phyloP scores from a whole-genome alignment of 2,113 vertebrate species.

The Solenodon paradoxus region DNA sequence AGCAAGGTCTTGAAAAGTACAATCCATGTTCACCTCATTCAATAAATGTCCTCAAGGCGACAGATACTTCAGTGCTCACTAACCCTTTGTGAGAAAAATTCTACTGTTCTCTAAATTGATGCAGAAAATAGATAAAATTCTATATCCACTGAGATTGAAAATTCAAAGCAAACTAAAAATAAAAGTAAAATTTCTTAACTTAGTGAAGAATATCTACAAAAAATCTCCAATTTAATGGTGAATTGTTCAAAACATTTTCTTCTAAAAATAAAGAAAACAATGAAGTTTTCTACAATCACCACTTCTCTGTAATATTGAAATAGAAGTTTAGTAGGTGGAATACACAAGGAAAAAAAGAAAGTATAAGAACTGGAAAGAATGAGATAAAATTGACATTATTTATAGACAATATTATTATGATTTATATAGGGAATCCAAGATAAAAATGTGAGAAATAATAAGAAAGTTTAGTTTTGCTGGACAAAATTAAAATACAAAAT shows the following conservation, averaged over 20 bases:
- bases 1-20: not conserved
- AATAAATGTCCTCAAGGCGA: not conserved
- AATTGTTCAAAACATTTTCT: not conserved
- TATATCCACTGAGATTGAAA: not conserved
- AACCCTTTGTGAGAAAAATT: not conserved
- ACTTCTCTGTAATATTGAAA: not conserved
- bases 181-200: not conserved
- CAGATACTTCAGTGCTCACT: not conserved
- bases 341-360: not conserved
- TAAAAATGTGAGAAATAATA: not conserved
- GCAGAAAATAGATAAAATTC: not conserved
- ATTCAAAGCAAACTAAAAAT: not conserved
- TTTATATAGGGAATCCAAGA: not conserved
- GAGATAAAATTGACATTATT: not conserved
- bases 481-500: not conserved
- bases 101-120: not conserved
- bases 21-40: not conserved
- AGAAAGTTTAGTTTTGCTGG: not conserved
- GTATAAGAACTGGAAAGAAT: not conserved
- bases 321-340: not conserved
- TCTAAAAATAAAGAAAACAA: not conserved
- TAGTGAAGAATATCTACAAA: not conserved
- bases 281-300: not conserved
- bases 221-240: not conserved
- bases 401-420: not conserved